Percentiles rank a stretch among this genome's conserved stretches.
Conservation (phyloP, 2,888 invertebrate species). For the Sarcophaga subvicina region DNA sequence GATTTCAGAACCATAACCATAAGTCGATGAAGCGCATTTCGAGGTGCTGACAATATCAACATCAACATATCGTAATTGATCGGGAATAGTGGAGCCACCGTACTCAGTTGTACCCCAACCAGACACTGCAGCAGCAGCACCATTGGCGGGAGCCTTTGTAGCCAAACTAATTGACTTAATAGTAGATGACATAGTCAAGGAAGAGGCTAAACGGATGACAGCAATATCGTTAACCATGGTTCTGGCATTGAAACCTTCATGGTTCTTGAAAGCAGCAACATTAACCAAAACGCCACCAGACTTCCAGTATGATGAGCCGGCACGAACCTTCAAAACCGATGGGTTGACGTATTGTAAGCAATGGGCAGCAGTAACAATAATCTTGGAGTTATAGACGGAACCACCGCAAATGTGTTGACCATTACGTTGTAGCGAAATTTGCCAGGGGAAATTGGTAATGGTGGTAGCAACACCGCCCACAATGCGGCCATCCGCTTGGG, state of each 20-base stretch:
- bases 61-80: constrained; percentile 68
- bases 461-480: constrained; percentile 81
- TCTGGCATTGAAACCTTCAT: constrained; percentile 76
- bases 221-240: constrained; percentile 81
- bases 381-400: constrained; percentile 77
- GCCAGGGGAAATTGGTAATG: constrained; percentile 81
- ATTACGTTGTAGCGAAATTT: constrained; percentile 79
- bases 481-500: constrained; percentile 77
- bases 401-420: constrained; percentile 82
- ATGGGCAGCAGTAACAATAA: constrained; percentile 82
- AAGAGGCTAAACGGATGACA: constrained; percentile 77
- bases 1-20: constrained; percentile 69
- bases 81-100: constrained; percentile 53
- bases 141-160: constrained; percentile 71
- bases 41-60: constrained; percentile 70
- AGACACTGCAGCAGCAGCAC: constrained; percentile 76
- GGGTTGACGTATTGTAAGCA: constrained; percentile 75
- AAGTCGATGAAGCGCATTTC: constrained; percentile 43
- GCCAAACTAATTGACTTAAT: constrained; percentile 74
- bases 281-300: constrained; percentile 78
- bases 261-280: constrained; percentile 76
- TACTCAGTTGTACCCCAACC: constrained; percentile 79
- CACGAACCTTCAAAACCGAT: constrained; percentile 75
- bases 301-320: constrained; percentile 78
- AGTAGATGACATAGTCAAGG: constrained; percentile 72